Conservation (phyloP, 1,140 invertebrate species). For the Eumeta japonica region DNA sequence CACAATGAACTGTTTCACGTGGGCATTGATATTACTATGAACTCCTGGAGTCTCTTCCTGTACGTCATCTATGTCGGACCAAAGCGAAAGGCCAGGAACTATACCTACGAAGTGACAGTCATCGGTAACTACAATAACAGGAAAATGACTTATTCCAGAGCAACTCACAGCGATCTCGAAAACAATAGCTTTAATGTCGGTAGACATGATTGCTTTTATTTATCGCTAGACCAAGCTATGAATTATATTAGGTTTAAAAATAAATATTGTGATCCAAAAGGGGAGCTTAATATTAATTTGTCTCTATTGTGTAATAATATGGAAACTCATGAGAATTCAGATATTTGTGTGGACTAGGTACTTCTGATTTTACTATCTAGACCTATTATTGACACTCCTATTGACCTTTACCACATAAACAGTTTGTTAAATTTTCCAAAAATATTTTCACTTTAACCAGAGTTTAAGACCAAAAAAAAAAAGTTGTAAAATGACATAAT, state of each 20-base stretch:
- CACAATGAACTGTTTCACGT: slow-evolving; percentile 30
- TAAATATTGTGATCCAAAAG: slow-evolving; percentile 22
- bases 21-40: slow-evolving; percentile 28
- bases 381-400: no score
- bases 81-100: slow-evolving; percentile 27
- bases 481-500: no score
- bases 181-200: slow-evolving; percentile 24
- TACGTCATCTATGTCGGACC: slow-evolving; percentile 39
- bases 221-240: slow-evolving; percentile 35
- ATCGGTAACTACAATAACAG: slow-evolving; percentile 25
- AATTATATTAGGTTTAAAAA: slow-evolving; percentile 33
- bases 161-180: slow-evolving; percentile 41
- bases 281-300: not conserved
- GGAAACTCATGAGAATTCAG: no score
- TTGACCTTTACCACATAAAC: no score
- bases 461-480: no score
- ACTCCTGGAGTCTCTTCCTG: slow-evolving; percentile 23
- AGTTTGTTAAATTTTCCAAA: no score
- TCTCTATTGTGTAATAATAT: no score
- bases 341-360: not conserved
- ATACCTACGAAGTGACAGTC: slow-evolving; percentile 31
- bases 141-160: slow-evolving; percentile 26
- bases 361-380: no score
- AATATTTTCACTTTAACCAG: no score
- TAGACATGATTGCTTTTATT: slow-evolving; percentile 39